Evolutionary conservation across 2,113 vertebrate genomes (phyloP).

Genomic region (Cinclus mexicanus): DNA sequence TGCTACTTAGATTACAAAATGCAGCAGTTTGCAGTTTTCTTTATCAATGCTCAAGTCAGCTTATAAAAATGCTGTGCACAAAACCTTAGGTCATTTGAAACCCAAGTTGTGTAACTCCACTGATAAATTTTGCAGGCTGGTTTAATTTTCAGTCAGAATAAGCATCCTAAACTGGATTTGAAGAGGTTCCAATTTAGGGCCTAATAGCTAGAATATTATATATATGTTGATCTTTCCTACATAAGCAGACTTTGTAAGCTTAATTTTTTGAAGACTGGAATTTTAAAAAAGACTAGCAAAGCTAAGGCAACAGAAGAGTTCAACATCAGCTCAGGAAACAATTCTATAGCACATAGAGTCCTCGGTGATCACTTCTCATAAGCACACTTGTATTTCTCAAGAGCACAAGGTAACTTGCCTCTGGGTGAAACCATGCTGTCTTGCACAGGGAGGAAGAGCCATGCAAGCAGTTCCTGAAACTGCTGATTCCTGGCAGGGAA

Average conservation of each 20-base stretch:
- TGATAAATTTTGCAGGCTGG: not conserved
- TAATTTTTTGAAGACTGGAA: not conserved
- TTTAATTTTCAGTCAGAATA: not conserved
- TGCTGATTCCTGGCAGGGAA: not conserved
- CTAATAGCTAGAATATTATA: not conserved
- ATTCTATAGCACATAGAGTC: not conserved
- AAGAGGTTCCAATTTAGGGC: not conserved
- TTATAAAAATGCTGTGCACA: not conserved
- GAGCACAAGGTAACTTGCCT: not conserved
- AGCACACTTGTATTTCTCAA: not conserved
- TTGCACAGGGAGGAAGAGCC: not conserved
- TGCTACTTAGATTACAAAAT: not conserved
- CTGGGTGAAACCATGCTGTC: not conserved
- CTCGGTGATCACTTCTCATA: not conserved
- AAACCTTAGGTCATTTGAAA: not conserved
- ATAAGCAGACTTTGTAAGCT: not conserved
- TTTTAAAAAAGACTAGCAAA: not conserved
- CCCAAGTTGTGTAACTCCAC: not conserved
- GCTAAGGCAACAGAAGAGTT: not conserved
- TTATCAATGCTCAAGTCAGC: not conserved
- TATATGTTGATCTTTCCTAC: not conserved
- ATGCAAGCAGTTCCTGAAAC: not conserved
- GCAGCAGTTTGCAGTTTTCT: not conserved
- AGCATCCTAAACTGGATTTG: not conserved
- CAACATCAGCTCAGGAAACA: not conserved